Percentiles rank a stretch among this genome's conserved stretches.
Conservation (phyloP, 2,113 vertebrate species). For the Alouatta palliata region DNA sequence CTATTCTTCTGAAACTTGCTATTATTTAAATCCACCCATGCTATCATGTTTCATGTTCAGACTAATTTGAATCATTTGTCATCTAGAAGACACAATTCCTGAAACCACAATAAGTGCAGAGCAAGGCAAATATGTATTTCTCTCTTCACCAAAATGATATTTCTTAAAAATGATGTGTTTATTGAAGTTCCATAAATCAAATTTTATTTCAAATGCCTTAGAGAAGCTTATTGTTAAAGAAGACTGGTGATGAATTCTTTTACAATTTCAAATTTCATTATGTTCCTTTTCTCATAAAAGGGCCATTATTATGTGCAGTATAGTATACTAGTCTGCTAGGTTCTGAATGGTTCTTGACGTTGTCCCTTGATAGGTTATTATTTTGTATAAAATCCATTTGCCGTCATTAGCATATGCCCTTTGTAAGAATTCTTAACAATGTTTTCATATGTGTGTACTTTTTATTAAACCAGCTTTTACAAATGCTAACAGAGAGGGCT, state of each 20-base stretch:
- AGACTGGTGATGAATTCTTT: neutral
- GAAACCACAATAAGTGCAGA: neutral
- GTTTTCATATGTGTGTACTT: neutral
- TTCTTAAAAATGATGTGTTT: constrained; percentile 19
- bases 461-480: neutral
- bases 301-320: neutral
- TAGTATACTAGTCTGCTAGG: too few relatives aligned
- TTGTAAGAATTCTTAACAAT: neutral
- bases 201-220: constrained; percentile 7
- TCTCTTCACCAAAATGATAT: constrained; percentile 32
- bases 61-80: constrained; percentile 26
- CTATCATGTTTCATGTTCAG: neutral
- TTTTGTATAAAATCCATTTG: neutral
- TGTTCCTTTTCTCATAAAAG: constrained; percentile 14
- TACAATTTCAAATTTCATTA: neutral
- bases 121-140: constrained; percentile 27
- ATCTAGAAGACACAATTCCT: neutral
- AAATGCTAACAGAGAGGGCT: neutral
- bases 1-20: neutral
- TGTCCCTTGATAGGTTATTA: neutral
- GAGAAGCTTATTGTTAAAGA: neutral
- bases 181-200: neutral
- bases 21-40: neutral
- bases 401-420: neutral
- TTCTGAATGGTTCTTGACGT: neutral